Conservation (phyloP, 2,797 vertebrate species). For the Pseudotriccus pelzelni region DNA sequence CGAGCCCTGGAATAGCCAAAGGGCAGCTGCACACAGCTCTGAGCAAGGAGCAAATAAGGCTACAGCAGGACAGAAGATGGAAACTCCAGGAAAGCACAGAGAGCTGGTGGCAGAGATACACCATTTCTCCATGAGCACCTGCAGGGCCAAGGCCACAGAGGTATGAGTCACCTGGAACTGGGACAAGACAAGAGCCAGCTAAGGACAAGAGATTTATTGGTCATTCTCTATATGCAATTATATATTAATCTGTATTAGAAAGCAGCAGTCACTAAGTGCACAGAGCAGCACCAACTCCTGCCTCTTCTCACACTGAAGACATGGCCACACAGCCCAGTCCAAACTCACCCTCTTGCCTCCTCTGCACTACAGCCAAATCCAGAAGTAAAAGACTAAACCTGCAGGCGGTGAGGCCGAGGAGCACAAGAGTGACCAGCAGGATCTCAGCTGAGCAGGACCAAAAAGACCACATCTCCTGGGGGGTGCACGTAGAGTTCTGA, state of each 20-base stretch:
- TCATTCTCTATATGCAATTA: not conserved
- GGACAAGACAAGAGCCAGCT: not conserved
- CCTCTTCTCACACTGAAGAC: not conserved
- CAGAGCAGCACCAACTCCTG: not conserved
- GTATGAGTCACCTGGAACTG: not conserved
- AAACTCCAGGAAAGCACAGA: not conserved
- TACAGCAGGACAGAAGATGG: not conserved
- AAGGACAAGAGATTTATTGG: constrained; percentile 38
- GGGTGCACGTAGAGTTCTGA: not conserved
- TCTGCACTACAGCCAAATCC: not conserved
- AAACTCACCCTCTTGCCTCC: not conserved
- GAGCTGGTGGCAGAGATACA: not conserved
- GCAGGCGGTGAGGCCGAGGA: not conserved
- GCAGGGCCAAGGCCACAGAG: not conserved
- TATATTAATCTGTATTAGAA: constrained; percentile 57
- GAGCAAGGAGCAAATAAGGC: not conserved
- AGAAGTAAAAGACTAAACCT: not conserved
- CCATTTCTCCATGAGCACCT: not conserved
- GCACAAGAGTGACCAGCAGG: not conserved
- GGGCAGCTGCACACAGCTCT: not conserved
- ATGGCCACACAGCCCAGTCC: not conserved
- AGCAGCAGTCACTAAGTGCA: constrained; percentile 35
- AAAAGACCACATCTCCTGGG: not conserved
- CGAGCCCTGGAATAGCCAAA: not conserved
- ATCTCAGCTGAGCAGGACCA: not conserved